Evolutionary conservation across 2,888 invertebrate species (phyloP).

Genomic region (Stenichneumon culpator): DNA sequence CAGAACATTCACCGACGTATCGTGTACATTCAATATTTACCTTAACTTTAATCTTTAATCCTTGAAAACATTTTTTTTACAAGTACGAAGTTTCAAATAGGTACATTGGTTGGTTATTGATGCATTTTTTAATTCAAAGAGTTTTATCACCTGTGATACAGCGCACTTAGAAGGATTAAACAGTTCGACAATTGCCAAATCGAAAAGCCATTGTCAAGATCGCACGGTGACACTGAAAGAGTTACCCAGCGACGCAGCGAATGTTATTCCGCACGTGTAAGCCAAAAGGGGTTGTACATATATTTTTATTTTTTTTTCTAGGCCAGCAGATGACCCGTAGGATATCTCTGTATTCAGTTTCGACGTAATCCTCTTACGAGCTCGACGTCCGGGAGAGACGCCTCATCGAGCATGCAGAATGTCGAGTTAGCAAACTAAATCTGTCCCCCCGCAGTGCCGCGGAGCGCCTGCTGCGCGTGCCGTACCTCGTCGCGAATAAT

Average conservation of each 20-base stretch:
- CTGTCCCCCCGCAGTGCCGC: constrained; percentile 46
- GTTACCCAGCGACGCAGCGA: neutral
- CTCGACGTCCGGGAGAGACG: constrained; percentile 65
- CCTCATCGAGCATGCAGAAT: constrained; percentile 66
- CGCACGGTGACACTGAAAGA: constrained; percentile 8
- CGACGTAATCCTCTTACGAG: constrained; percentile 67
- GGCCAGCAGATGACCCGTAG: constrained; percentile 47
- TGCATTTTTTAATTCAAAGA: no score
- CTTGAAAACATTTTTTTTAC: no score
- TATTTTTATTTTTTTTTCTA: constrained; percentile 13
- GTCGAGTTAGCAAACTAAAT: constrained; percentile 50
- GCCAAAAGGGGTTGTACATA: constrained; percentile 35
- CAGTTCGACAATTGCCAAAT: neutral
- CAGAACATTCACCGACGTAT: neutral
- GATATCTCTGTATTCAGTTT: constrained; percentile 57
- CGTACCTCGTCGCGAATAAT: constrained; percentile 47
- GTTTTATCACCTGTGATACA: no score
- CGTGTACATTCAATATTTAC: neutral
- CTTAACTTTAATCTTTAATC: neutral
- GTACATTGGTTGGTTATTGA: no score
- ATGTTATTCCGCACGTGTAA: constrained; percentile 34
- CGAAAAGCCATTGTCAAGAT: neutral
- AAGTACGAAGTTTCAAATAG: no score
- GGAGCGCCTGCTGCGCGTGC: constrained; percentile 56
- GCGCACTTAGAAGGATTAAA: neutral